Percentiles rank a stretch among this genome's conserved stretches.
These are phyloP conservation scores for Stegana nigrithorax DNA, from an alignment of 2,888 invertebrate genomes.

Conservation along the genomic window DNA sequence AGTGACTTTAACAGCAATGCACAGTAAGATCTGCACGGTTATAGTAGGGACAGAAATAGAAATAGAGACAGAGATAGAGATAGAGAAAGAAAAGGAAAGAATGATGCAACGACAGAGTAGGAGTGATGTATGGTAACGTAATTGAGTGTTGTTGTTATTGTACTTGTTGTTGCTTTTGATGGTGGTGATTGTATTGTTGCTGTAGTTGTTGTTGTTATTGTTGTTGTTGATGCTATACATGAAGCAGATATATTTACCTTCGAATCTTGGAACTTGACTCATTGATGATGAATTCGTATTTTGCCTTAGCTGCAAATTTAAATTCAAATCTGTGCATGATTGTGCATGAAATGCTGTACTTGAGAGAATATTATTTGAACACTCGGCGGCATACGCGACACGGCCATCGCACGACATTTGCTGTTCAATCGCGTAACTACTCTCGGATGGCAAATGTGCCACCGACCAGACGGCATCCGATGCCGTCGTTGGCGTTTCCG, in stretches of 20 bases:
- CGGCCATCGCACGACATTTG: slow-evolving; percentile 12
- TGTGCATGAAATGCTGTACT: slow-evolving; percentile 49
- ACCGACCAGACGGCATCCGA: slow-evolving; percentile 39
- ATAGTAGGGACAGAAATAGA: not conserved
- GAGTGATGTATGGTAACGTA: too few relatives aligned
- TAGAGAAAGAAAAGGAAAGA: slow-evolving; percentile 9
- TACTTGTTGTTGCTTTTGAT: too few relatives aligned
- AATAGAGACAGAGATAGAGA: slow-evolving; percentile 3
- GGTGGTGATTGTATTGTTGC: too few relatives aligned
- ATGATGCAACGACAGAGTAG: too few relatives aligned
- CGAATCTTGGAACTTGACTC: slow-evolving; percentile 41
- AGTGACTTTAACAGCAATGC: too few relatives aligned
- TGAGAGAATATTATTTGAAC: slow-evolving; percentile 45
- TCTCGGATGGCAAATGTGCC: too few relatives aligned
- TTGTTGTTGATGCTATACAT: too few relatives aligned
- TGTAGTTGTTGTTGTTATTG: too few relatives aligned
- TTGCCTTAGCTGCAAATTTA: slow-evolving; percentile 56
- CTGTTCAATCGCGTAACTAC: slow-evolving; percentile 39
- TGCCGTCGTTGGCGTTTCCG: slow-evolving; percentile 56
- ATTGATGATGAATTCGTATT: slow-evolving; percentile 38
- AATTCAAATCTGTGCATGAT: slow-evolving; percentile 58
- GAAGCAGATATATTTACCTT: slow-evolving; percentile 53
- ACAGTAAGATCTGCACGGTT: not conserved
- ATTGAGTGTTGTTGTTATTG: slow-evolving; percentile 14
- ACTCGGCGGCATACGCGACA: slow-evolving; percentile 47